Base-by-base conservation (phyloP, 2,888 invertebrate genomes). In the Masnerella sp. region DNA sequence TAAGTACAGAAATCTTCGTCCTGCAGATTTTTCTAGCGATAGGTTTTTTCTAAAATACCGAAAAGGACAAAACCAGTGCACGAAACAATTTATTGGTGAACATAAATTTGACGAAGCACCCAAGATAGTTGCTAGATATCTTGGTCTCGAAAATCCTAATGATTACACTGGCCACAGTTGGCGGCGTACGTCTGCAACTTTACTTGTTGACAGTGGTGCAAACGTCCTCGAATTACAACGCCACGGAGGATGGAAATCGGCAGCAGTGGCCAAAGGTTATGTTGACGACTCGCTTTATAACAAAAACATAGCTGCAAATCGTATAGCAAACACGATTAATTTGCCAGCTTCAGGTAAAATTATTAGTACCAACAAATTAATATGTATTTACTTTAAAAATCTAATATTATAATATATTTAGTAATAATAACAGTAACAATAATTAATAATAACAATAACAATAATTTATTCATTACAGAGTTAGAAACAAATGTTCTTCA, bases 151-250 rank as follows among this genome's bases (percentile, higher is more conserved):
- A 1, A 40, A 54, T n/a, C 20, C 54, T 17, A 20, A 1, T 1
- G 12, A 11, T 1, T 54, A 54, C 18, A 54, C 54, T 11, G 54
- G 54, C 9, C 54, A 54, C 25, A 40, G 54, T 40, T 54, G 40
- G 5, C 38, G 76, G 9, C 52, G 73, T 18, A 74, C 65, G 5
- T 69, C 70, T 2, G 70, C 70, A 43, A 70, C 73, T 25, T 11
- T 65, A 17, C 11, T 69, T 7, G 61, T 45, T 4, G 54, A 74
- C n/a, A 17, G 47, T 11, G 69, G 54, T 22, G 67, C 45, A 17
- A 40, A 59, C 5, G 15, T 54, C 0, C 12, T 59, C 1, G 32
- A 8, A 7, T 22, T 65, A 1, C 47, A 72, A 43, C 12, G 67
- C 8, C 61, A 49, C 18, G 72, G 72, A 14, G 67, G 52, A 5